Evolutionary conservation across 1,140 invertebrate species (phyloP), one percentile per base, ranked within the genome.

Genomic region (Bombyx mandarina): DNA sequence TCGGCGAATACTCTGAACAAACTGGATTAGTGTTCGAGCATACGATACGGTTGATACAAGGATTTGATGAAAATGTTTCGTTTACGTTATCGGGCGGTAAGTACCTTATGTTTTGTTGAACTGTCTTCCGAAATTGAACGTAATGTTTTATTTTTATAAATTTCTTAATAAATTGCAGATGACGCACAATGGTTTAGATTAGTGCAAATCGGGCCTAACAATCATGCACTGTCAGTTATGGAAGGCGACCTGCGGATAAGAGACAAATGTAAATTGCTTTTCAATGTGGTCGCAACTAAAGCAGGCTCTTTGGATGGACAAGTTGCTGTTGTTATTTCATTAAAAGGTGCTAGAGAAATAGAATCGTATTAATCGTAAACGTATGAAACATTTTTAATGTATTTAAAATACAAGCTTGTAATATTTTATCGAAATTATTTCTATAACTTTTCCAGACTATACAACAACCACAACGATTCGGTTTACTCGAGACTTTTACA

Each of bases 231-330:
- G 47, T 47, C 42, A 53, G 26, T 63, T 35, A 46, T 45, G 22
- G 55, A 48, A 35, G 58, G 56, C 45, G 57, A 52, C 6, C 51
- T 63, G 48, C 44, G 54, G 8, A 18, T 74, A 35, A 58, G 52
- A 50, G 61, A 71, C 26, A 71, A 67, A 26, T 55, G 50, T 6
- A 56, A 70, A 46, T 54, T 73, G 8, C 54, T 71, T 4, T 73
- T 70, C 50, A 45, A 53, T 8, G 45, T 73, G 8, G 56, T 45
- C 3, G 70, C 70, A 45, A 50, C 49, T 22, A 62, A 52, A 56
- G 44, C 53, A 0, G 57, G 46, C 5, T 62, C 51, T 6, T 18
- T 45, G 8, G 59, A 45, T 7, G 57, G 63, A 3, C 54, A 50
- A 12, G 59, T 68, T 1, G 61, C 66, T 9, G 58, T 73, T n/a